These are phyloP conservation scores for Zalophus californianus DNA, from an alignment of 2,797 vertebrate species.

Conservation along the genomic window DNA sequence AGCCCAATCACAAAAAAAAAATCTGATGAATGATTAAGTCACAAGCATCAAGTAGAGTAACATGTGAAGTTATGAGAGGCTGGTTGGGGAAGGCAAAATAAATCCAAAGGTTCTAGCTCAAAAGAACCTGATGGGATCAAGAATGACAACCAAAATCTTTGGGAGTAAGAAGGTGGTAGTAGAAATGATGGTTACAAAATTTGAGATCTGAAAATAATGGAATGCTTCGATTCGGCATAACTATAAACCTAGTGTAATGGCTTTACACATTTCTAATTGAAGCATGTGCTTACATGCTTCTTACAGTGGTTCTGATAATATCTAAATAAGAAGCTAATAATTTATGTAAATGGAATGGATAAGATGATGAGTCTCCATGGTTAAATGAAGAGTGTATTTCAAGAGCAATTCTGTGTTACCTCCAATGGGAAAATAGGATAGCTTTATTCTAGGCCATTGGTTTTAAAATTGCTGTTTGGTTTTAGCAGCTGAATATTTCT, in stretches of 20 bases:
- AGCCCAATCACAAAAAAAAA: neutral
- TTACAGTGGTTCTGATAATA: neutral
- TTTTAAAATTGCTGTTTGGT: neutral
- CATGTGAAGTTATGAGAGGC: neutral
- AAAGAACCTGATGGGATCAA: neutral
- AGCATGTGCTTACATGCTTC: neutral
- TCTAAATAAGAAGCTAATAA: neutral
- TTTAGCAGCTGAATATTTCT: neutral
- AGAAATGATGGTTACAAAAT: neutral
- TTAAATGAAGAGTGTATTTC: neutral
- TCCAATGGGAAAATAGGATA: neutral
- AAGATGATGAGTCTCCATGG: neutral
- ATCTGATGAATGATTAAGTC: neutral
- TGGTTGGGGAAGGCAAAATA: neutral
- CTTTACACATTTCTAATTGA: neutral
- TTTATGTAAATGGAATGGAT: neutral
- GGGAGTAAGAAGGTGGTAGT: neutral
- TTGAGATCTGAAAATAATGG: neutral
- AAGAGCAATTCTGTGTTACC: neutral
- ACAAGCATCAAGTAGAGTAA: neutral
- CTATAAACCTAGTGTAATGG: neutral
- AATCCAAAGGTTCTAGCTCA: neutral
- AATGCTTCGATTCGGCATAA: neutral
- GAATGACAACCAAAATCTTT: neutral
- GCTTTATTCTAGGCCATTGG: neutral